These are phyloP conservation scores for Nasonovia ribisnigri DNA, from an alignment of 2,888 invertebrate species.

Conservation along the genomic window DNA sequence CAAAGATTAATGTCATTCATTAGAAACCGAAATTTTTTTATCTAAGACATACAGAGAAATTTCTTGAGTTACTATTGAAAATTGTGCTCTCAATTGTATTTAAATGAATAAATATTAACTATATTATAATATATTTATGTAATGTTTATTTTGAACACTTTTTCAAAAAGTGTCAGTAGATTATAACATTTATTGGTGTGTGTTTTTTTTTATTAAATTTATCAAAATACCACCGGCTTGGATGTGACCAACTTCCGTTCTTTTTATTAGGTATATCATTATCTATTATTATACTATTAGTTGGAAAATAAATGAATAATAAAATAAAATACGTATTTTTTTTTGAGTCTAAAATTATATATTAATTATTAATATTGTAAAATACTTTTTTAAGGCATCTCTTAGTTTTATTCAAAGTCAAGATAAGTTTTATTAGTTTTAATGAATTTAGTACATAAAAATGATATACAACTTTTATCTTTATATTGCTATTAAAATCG, in stretches of 20 bases:
- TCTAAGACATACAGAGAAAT: not conserved
- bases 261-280: too few relatives aligned
- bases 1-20: not conserved
- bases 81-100: not conserved
- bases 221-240: not conserved
- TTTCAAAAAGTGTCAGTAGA: not conserved
- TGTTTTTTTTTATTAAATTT: not conserved
- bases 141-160: not conserved
- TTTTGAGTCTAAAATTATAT: not conserved
- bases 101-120: not conserved
- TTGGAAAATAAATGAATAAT: too few relatives aligned
- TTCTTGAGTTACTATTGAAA: not conserved
- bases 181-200: not conserved
- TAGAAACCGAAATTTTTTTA: not conserved
- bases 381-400: not conserved
- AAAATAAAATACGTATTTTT: not conserved
- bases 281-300: too few relatives aligned
- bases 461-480: constrained; percentile 24
- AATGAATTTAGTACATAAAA: constrained; percentile 16
- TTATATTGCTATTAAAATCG: constrained; percentile 5
- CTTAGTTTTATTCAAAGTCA: not conserved
- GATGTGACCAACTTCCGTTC: too few relatives aligned
- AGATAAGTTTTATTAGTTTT: not conserved
- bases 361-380: not conserved
- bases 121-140: not conserved